Percentiles rank a stretch among this genome's conserved stretches.
Evolutionary conservation across 53 echinoderm and acorn worm genomes (phyloP).

Genomic region (Holothuria leucospilota): DNA sequence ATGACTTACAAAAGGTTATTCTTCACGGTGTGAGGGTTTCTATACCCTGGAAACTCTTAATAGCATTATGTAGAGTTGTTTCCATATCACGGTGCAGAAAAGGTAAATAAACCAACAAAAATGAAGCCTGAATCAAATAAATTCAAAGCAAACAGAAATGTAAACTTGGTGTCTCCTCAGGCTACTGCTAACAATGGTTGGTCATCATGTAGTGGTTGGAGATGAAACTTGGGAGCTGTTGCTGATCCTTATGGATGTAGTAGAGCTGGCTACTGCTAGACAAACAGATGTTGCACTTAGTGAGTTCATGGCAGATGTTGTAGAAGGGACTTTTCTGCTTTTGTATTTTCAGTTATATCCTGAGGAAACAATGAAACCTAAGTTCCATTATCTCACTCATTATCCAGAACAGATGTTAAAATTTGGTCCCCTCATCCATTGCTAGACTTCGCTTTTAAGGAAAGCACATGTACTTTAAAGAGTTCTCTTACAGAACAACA

Average conservation of each 20-base stretch:
- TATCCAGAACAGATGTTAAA: slow-evolving; percentile 52
- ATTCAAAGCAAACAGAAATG: slow-evolving; percentile 55
- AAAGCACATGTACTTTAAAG: slow-evolving; percentile 64
- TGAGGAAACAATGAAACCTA: slow-evolving; percentile 19
- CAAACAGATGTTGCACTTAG: background rate
- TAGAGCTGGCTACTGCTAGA: slow-evolving; percentile 31
- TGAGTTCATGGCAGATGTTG: slow-evolving; percentile 51
- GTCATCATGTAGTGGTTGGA: slow-evolving; percentile 39
- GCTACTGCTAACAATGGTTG: slow-evolving; percentile 58
- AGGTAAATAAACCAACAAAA: slow-evolving; percentile 43
- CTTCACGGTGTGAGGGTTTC: slow-evolving; percentile 56
- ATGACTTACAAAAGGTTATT: slow-evolving; percentile 30
- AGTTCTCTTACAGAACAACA: slow-evolving; percentile 50
- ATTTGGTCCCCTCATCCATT: no score
- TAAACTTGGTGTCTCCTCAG: slow-evolving; percentile 60
- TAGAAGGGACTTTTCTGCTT: slow-evolving; percentile 51
- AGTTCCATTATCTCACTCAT: no score
- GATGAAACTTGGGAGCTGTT: slow-evolving; percentile 54
- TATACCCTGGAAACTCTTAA: slow-evolving; percentile 50
- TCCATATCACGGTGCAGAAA: slow-evolving; percentile 41
- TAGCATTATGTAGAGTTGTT: slow-evolving; percentile 26
- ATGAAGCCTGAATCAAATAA: slow-evolving; percentile 8
- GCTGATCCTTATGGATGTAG: slow-evolving; percentile 59
- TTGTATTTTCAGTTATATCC: slow-evolving; percentile 21
- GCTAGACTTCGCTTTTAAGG: slow-evolving; percentile 61